Evolutionary conservation across 2,113 vertebrate genomes (phyloP).

Genomic region (Eurystomus gularis): DNA sequence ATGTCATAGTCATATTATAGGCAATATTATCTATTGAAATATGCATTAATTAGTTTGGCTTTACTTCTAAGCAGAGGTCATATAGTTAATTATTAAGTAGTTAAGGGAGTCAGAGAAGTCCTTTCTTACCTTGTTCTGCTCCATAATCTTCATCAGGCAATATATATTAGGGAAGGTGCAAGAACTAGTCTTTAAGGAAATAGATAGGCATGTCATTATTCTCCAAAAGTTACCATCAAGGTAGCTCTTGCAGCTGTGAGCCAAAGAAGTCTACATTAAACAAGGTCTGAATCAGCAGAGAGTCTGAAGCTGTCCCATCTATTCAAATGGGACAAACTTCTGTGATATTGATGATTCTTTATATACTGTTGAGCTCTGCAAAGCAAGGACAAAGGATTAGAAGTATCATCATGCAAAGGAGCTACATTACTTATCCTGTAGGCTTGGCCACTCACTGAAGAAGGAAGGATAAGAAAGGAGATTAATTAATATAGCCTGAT

Average conservation of each 20-base stretch:
- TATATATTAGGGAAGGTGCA: background rate
- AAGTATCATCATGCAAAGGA: background rate
- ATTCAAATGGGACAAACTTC: background rate
- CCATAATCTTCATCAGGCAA: background rate
- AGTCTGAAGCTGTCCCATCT: background rate
- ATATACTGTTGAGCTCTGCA: background rate
- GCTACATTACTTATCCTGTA: background rate
- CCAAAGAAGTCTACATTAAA: background rate
- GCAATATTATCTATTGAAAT: background rate
- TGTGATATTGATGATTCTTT: background rate
- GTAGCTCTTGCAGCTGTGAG: background rate
- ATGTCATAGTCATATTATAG: background rate
- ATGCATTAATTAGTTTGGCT: slow-evolving; percentile 52
- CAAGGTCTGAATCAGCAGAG: background rate
- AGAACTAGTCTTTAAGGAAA: background rate
- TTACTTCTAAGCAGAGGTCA: slow-evolving; percentile 28
- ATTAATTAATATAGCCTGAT: background rate
- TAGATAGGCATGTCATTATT: background rate
- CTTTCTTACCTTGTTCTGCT: slow-evolving; percentile 38
- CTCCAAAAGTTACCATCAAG: background rate
- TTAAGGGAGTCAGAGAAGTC: slow-evolving; percentile 25
- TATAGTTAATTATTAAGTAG: slow-evolving; percentile 45
- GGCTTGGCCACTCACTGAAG: background rate
- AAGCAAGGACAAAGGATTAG: background rate
- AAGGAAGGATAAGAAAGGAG: background rate